A percentile compares a stretch with the other conserved stretches of the same genome.
These are phyloP conservation scores for Parazoanthus darwini DNA, from an alignment of 92 coral and sea anemone genomes.

Conservation along the genomic window DNA sequence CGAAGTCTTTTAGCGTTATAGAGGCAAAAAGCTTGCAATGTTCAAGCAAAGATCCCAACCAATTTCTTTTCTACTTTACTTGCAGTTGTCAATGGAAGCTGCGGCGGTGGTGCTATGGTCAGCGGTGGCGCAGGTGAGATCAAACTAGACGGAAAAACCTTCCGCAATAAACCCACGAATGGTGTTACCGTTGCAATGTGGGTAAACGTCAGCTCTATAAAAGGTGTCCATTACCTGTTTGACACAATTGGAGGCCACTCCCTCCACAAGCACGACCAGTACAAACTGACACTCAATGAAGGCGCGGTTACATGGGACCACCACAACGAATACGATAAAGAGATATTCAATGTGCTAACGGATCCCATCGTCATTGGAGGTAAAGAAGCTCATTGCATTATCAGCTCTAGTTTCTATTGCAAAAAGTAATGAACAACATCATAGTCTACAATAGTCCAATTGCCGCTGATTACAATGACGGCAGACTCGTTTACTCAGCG, in stretches of 20 bases:
- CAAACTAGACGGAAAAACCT: conserved; percentile 87
- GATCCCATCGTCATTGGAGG: conserved; percentile 85
- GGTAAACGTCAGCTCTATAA: conserved; percentile 81
- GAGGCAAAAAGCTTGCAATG: no score
- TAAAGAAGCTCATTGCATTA: conserved; percentile 24
- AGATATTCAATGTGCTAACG: conserved; percentile 76
- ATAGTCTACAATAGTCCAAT: no score
- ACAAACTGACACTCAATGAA: conserved; percentile 65
- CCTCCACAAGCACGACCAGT: conserved; percentile 90
- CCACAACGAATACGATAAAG: conserved; percentile 74
- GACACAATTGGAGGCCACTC: conserved; percentile 98
- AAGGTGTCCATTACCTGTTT: conserved; percentile 81
- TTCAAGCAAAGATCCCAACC: no score
- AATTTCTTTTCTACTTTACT: not conserved
- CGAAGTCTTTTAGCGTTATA: no score
- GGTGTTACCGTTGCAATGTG: conserved; percentile 90
- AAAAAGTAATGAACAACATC: no score
- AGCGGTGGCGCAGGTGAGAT: conserved; percentile 84
- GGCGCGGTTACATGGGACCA: conserved; percentile 92
- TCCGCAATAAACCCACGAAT: conserved; percentile 95
- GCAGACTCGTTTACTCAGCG: no score
- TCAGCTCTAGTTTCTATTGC: no score
- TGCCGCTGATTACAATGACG: no score
- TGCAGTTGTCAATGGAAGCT: conserved; percentile 86
- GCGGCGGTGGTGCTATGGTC: conserved; percentile 85